Evolutionary conservation across 2,888 invertebrate genomes (phyloP), one percentile per base, ranked within the genome.

Genomic region (Cancer borealis): DNA sequence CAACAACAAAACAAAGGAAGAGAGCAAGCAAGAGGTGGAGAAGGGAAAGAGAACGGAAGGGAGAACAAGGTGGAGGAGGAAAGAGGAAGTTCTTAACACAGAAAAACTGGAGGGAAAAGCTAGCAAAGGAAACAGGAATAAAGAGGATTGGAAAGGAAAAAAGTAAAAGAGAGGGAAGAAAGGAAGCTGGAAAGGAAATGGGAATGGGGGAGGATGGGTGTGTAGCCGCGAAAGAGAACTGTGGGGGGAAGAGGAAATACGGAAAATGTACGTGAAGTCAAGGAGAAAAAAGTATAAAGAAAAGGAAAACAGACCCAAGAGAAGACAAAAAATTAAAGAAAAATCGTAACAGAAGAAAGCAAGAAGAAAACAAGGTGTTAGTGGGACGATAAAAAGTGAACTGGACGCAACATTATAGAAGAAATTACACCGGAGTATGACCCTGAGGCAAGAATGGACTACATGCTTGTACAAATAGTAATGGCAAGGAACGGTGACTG

Each of bases 61-160:
- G 54, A 46, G 54, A 92, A 54, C 45, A 54, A 30, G 54, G 54
- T 45, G 54, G 92, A 87, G 87, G 39, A 26, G 87, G 84, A 49
- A 84, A 54, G 92, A 92, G 46, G 84, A 79, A 47, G 79, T 39
- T 87, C 26, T 87, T 47, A 87, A 54, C 14, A 49, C 14, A 92
- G 54, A 92, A 79, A 47, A 47, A 21, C 2, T 21, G 60, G 17
- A 60, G 66, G 66, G 88, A 46, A 45, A 73, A 30, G 26, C 17
- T 17, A 3, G 46, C 4, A 54, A 17, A 14, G 30, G 47, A 46
- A 92, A 17, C 14, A 47, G 17, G 17, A 46, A 49, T 66, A 66
- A 17, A 79, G 17, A 73, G 12, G 5, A 46, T 17, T 45, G 54
- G 84, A 39, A 45, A 87, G n/a, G 8, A 17, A 54, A 39, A 87